These are phyloP conservation scores for Aspidapion aeneum DNA, from an alignment of 2,888 invertebrate species.

Conservation along the genomic window DNA sequence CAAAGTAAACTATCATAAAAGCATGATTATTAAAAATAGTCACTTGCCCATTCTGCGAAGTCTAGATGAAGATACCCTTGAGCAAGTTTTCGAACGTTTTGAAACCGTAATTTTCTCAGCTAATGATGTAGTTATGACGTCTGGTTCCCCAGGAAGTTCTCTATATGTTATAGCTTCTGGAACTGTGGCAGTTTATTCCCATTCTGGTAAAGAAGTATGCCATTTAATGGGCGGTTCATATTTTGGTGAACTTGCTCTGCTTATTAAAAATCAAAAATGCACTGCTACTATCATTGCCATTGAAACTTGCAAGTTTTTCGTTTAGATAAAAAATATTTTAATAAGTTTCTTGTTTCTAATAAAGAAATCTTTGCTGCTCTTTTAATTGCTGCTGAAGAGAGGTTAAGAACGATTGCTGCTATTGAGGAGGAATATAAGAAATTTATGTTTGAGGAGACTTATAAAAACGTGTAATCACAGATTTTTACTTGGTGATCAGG, in stretches of 20 bases:
- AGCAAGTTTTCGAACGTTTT: conserved; percentile 51
- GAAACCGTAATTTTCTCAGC: conserved; percentile 57
- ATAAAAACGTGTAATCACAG: no score
- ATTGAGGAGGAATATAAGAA: conserved; percentile 27
- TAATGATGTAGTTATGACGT: conserved; percentile 57
- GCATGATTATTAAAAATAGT: conserved; percentile 1
- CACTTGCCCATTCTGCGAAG: not conserved
- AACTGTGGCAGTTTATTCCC: conserved; percentile 57
- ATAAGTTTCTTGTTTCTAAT: conserved; percentile 30
- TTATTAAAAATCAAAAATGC: conserved; percentile 54
- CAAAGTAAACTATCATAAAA: not conserved
- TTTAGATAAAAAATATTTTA: conserved; percentile 53
- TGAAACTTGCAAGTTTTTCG: conserved; percentile 53
- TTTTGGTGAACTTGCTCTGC: conserved; percentile 59
- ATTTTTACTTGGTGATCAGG: no score
- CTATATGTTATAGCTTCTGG: conserved; percentile 63
- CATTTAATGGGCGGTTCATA: conserved; percentile 56
- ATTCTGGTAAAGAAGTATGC: conserved; percentile 54
- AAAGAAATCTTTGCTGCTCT: conserved; percentile 19
- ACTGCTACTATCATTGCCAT: conserved; percentile 58
- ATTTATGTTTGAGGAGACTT: conserved; percentile 25
- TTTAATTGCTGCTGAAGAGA: conserved; percentile 19
- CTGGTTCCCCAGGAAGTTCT: conserved; percentile 57
- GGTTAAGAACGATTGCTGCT: conserved; percentile 17
- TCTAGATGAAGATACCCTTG: not conserved